Percentiles rank a stretch among this genome's conserved stretches.
These are phyloP conservation scores for Typhlomys cinereus DNA, from an alignment of 2,113 vertebrate genomes.

Conservation along the genomic window DNA sequence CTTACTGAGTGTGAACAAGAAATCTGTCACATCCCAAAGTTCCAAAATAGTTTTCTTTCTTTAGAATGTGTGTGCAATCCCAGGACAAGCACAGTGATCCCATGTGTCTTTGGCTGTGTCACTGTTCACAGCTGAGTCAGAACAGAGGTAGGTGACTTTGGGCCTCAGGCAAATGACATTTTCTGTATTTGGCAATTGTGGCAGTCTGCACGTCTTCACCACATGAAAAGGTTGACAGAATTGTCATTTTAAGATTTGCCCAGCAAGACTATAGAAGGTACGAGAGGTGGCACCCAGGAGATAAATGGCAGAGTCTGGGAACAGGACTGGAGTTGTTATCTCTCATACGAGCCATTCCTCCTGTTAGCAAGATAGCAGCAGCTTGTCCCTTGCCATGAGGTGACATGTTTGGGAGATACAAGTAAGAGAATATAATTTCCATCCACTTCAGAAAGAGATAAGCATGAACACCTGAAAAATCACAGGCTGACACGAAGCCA, in stretches of 20 bases:
- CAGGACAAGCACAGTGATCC: conserved; percentile 13
- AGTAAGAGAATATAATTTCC: conserved; percentile 73
- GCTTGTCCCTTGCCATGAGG: conserved; percentile 40
- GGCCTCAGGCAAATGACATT: conserved; percentile 2
- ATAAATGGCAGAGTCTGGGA: conserved; percentile 37
- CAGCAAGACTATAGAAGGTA: conserved; percentile 44
- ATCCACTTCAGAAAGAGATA: conserved; percentile 71
- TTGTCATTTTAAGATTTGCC: conserved; percentile 52
- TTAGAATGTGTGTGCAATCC: conserved; percentile 68
- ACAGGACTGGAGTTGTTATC: conserved; percentile 12
- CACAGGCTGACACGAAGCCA: background rate
- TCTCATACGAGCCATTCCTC: conserved; percentile 36
- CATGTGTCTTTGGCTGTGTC: conserved; percentile 22
- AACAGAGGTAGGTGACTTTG: conserved; percentile 60
- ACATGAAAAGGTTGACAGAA: conserved; percentile 66
- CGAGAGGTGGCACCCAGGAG: conserved; percentile 50
- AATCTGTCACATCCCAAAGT: conserved; percentile 64
- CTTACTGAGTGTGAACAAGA: conserved; percentile 76
- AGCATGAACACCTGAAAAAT: conserved; percentile 43
- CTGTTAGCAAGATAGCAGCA: conserved; percentile 61
- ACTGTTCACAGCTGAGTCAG: conserved; percentile 21
- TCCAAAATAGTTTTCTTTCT: conserved; percentile 78
- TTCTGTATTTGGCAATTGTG: conserved; percentile 65
- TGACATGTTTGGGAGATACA: conserved; percentile 60
- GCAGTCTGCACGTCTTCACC: conserved; percentile 67